Evolutionary conservation across 1,140 invertebrate species (phyloP).

Genomic region (Neotoxoptera formosana): DNA sequence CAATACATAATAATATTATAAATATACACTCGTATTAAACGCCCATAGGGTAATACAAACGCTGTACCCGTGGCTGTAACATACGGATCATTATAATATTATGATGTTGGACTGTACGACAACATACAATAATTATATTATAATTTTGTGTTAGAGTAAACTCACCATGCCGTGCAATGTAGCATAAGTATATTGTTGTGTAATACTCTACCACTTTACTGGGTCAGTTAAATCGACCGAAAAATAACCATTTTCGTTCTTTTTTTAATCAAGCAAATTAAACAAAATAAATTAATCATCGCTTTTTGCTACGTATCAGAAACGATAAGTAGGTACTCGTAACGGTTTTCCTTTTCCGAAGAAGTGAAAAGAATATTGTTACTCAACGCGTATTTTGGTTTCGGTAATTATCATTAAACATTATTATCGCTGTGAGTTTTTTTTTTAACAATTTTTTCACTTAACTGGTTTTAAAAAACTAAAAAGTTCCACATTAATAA

Average conservation of each 20-base stretch:
- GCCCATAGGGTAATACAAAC: background rate
- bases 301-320: background rate
- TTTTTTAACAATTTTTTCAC: background rate
- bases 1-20: background rate
- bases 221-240: background rate
- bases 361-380: background rate
- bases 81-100: background rate
- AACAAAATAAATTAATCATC: background rate
- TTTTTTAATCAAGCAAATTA: background rate
- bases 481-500: background rate
- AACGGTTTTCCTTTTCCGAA: background rate
- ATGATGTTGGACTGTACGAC: background rate
- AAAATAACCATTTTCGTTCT: background rate
- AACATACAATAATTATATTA: background rate
- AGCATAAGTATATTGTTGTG: background rate
- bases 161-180: background rate
- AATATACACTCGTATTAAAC: background rate
- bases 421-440: background rate
- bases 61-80: background rate
- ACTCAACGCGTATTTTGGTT: background rate
- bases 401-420: background rate
- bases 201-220: background rate
- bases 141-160: background rate
- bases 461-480: background rate
- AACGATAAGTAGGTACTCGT: background rate